Conservation (phyloP, 1,140 invertebrate species). For the Drosophila pandora region DNA sequence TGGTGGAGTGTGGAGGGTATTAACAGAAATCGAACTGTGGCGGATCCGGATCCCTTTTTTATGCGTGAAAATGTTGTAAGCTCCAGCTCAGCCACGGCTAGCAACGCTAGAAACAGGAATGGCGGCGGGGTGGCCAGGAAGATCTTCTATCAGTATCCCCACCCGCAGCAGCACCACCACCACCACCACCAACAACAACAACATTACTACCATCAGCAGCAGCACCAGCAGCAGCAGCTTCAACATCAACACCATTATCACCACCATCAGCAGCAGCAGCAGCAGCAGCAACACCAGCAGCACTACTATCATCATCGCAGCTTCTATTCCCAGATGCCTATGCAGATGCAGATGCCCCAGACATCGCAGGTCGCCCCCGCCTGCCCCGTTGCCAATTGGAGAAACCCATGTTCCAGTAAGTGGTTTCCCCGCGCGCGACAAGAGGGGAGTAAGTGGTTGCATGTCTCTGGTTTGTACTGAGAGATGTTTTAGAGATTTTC, state of each 20-base stretch:
- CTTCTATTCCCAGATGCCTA: constrained; percentile 12
- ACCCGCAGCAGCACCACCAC: not conserved
- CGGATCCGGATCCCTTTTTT: constrained; percentile 10
- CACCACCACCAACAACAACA: not conserved
- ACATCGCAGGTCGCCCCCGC: constrained; percentile 10
- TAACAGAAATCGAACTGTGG: constrained; percentile 5
- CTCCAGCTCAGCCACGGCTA: constrained; percentile 22
- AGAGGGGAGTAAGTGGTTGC: not conserved
- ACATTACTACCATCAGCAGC: not conserved
- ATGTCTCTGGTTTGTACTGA: not conserved
- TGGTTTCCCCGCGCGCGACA: constrained; percentile 10
- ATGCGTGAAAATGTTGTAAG: constrained; percentile 23
- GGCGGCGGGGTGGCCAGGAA: constrained; percentile 30
- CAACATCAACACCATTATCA: not conserved
- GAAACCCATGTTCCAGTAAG: constrained; percentile 55
- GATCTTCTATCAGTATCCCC: constrained; percentile 19
- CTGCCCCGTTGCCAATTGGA: constrained; percentile 27
- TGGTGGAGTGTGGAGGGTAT: constrained; percentile 2
- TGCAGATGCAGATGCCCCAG: constrained; percentile 16
- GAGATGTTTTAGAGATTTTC: not conserved
- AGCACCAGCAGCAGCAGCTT: not conserved
- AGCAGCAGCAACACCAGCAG: constrained; percentile 9
- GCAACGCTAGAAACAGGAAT: constrained; percentile 32
- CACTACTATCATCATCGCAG: constrained; percentile 5
- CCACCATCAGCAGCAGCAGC: not conserved